phyloP scores from a whole-genome alignment of 2,113 vertebrate species.

The Coptodon bakossiorum region DNA sequence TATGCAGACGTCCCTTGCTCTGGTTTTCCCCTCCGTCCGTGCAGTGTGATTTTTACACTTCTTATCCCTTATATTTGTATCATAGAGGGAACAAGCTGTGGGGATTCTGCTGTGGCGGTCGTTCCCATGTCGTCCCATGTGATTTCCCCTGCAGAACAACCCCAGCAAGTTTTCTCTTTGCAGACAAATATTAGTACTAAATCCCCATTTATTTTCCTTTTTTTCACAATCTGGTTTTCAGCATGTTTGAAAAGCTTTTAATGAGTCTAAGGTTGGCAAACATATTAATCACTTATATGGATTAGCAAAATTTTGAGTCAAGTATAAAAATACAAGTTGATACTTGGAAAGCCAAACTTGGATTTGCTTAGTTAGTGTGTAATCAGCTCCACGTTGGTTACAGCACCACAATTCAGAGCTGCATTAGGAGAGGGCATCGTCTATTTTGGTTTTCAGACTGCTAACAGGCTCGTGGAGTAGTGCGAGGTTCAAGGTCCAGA shows the following conservation, averaged over 20 bases:
- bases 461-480: neutral
- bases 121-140: neutral
- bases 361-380: neutral
- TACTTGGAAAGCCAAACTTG: neutral
- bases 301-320: neutral
- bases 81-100: neutral
- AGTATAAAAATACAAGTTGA: neutral
- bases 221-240: neutral
- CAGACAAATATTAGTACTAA: neutral
- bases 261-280: neutral
- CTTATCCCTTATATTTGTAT: neutral
- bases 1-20: constrained; percentile 2
- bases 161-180: neutral
- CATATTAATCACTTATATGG: neutral
- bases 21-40: constrained; percentile 2
- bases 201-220: neutral
- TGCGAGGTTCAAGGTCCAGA: neutral
- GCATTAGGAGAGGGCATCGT: neutral
- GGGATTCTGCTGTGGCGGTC: neutral
- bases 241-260: neutral
- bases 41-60: neutral
- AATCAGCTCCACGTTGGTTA: neutral
- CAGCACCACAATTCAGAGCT: neutral
- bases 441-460: neutral
- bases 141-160: neutral